A percentile compares a stretch with the other conserved stretches of the same genome.
phyloP scores from a whole-genome alignment of 2,113 vertebrate genomes.

The Lagenorhynchus albirostris region DNA sequence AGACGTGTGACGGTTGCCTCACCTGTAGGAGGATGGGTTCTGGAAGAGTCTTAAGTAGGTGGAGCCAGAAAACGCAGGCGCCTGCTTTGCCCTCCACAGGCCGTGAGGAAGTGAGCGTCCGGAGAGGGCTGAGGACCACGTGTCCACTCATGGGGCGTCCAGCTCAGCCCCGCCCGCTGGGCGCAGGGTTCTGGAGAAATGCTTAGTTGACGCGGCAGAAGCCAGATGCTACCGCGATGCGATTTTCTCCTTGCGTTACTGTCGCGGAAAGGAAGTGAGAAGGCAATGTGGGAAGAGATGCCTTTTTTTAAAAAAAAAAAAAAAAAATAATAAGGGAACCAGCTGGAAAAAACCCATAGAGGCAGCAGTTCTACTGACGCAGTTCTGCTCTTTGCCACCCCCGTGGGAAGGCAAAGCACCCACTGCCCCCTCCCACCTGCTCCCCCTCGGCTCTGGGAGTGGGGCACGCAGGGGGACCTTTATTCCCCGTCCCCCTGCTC shows the following conservation, averaged over 20 bases:
- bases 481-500: not conserved
- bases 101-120: not conserved
- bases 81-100: not conserved
- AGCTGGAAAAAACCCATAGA: not conserved
- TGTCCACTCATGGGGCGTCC: not conserved
- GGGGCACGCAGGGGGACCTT: not conserved
- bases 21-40: not conserved
- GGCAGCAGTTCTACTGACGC: not conserved
- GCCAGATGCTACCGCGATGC: not conserved
- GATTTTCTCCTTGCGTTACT: not conserved
- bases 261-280: not conserved
- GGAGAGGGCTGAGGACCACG: fast-evolving
- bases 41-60: not conserved
- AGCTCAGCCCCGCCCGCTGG: fast-evolving
- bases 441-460: not conserved
- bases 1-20: not conserved
- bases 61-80: not conserved
- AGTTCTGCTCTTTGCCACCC: not conserved
- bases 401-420: not conserved
- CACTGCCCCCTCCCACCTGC: not conserved
- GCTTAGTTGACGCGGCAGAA: not conserved
- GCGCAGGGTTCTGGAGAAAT: not conserved
- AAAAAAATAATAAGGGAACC: not conserved
- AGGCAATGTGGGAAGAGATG: not conserved
- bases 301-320: not conserved